phyloP scores from a whole-genome alignment of 1,140 invertebrate species.

The Eufriesea mexicana region DNA sequence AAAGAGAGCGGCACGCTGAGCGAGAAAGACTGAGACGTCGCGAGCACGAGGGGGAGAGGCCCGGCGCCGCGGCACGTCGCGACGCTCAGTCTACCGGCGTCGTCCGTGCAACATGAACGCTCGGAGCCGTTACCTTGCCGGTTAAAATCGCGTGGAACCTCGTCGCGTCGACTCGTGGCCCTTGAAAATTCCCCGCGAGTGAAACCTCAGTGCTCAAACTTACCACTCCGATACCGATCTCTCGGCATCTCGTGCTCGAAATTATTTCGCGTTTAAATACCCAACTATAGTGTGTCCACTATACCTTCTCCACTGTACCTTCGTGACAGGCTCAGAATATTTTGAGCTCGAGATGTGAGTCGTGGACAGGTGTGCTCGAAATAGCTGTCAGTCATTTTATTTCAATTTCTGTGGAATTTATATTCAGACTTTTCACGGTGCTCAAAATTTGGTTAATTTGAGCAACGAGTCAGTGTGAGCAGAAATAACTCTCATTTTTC shows the following conservation, averaged over 20 bases:
- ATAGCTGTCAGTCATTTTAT: background rate
- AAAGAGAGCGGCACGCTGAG: constrained; percentile 8
- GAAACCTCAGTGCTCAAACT: background rate
- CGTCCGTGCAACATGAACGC: constrained; percentile 70
- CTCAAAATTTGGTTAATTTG: background rate
- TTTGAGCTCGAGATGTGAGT: background rate
- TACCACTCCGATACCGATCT: background rate
- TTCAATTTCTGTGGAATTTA: no score
- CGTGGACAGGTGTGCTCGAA: background rate
- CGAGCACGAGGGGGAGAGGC: constrained; percentile 45
- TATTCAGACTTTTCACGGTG: background rate
- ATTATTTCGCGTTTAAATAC: background rate
- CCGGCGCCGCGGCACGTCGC: constrained; percentile 76
- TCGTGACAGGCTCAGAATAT: background rate
- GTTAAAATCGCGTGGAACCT: constrained; percentile 33
- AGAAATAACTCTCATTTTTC: no score
- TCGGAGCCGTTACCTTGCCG: constrained; percentile 15
- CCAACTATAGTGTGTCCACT: background rate
- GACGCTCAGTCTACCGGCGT: constrained; percentile 80
- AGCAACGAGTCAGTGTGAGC: background rate
- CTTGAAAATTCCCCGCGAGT: background rate
- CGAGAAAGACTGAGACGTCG: constrained; percentile 23
- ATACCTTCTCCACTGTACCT: no score
- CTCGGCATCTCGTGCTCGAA: background rate
- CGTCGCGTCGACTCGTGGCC: no score